Base-by-base conservation (phyloP, 2,113 vertebrate genomes). In the Mus musculus region DNA sequence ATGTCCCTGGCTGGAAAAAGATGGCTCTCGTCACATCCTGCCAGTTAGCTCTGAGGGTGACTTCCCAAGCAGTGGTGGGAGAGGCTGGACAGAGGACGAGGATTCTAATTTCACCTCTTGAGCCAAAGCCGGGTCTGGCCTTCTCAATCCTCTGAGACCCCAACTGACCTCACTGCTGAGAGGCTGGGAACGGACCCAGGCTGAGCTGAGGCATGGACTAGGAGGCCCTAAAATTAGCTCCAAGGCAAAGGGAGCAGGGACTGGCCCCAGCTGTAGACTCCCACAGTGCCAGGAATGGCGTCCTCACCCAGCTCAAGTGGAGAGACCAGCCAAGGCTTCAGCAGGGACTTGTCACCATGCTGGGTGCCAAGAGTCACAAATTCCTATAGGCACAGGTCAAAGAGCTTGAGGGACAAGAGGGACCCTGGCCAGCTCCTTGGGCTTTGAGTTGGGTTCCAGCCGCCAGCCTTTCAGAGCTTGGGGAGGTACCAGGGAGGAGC, bases 201-300 rank as follows among this genome's bases (percentile, higher is more conserved):
- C 54, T 81, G 84, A 81, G 80, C 90, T 88, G 67, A 95, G 75
- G 24, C 88, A 91, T 96, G 96, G 93, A 88, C 84, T 95, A 94
- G 88, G 42, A 78, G 80, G 95, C n/a, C 95, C 97, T 97, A 98
- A 98, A 98, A 97, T 98, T 98, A 98, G 97, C 92, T 54, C 49
- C 76, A 92, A 67, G 67, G 92, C 72, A 88, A 9, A 96, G 46
- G 75, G 92, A 88, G 76, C 42, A 28, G 56, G 72, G 89, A 13
- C 88, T 13, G 59, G 90, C 52, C 78, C 92, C 54, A 59, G 90
- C 75, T 69, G 75, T 67, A 63, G 78, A 77, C 80, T 94, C 33
- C 61, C 39, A 56, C 1, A 6, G 52, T 28, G 86, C 86, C 22
- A 86, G 61, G 65, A 88, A 93, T 33, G 67, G 73, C 77, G 17